These are phyloP conservation scores for Silurus asotus DNA, from an alignment of 2,113 vertebrate genomes.

Conservation along the genomic window DNA sequence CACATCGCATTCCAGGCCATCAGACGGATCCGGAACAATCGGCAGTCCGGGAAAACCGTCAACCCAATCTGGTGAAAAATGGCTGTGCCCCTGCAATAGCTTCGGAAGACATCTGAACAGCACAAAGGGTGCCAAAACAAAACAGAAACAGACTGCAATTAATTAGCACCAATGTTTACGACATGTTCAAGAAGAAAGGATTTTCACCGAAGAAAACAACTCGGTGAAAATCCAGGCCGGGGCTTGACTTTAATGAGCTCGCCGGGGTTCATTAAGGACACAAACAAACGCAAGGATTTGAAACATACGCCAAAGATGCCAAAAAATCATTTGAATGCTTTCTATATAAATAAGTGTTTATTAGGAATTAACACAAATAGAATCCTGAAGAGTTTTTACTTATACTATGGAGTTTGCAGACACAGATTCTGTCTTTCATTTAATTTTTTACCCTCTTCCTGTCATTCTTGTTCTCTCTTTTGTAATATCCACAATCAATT, in stretches of 20 bases:
- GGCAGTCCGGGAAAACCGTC: not conserved
- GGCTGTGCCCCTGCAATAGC: conserved; percentile 18
- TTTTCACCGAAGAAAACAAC: conserved; percentile 20
- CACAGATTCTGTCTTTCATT: not conserved
- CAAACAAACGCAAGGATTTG: not conserved
- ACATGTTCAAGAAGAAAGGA: conserved; percentile 18
- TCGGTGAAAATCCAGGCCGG: not conserved
- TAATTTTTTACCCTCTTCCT: not conserved
- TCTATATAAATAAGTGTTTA: not conserved
- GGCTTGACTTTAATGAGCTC: conserved; percentile 18
- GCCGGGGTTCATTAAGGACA: conserved; percentile 6
- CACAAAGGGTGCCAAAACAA: conserved; percentile 19
- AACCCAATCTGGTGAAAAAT: conserved; percentile 21
- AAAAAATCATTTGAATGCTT: not conserved
- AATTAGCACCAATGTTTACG: conserved; percentile 29
- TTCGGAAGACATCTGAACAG: conserved; percentile 18
- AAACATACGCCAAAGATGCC: not conserved
- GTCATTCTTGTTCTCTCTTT: not conserved
- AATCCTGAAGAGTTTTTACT: not conserved
- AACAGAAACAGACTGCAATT: conserved; percentile 31
- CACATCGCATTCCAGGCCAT: not conserved
- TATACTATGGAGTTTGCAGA: not conserved
- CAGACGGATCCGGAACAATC: conserved; percentile 1
- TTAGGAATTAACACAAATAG: not conserved
- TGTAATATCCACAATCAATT: not conserved